phyloP scores from a whole-genome alignment of 2,113 vertebrate species.

The Phodopus roborovskii region DNA sequence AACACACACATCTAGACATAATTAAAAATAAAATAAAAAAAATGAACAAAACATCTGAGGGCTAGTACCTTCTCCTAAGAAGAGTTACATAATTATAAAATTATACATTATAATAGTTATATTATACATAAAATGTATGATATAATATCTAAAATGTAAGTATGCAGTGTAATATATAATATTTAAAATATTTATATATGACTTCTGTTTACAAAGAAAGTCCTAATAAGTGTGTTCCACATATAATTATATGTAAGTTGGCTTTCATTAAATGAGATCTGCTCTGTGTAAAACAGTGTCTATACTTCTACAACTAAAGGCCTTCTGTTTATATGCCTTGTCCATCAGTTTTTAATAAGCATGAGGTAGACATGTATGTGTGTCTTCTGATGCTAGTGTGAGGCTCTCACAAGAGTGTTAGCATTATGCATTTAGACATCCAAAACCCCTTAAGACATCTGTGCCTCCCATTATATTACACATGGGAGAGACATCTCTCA shows the following conservation, averaged over 20 bases:
- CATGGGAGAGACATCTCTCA: background rate
- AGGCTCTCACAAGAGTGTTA: background rate
- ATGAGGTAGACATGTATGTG: background rate
- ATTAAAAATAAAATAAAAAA: background rate
- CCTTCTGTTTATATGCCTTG: background rate
- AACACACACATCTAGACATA: background rate
- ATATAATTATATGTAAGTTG: background rate
- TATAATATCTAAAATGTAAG: background rate
- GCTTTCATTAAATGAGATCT: background rate
- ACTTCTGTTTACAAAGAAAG: background rate
- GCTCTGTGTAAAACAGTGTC: background rate
- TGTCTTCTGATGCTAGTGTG: background rate
- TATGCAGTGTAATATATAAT: background rate
- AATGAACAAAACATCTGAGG: background rate
- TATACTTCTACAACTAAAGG: background rate
- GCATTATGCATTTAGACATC: background rate
- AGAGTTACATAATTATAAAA: background rate
- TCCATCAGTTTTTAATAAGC: background rate
- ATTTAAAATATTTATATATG: background rate
- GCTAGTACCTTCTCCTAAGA: background rate
- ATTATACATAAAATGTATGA: background rate
- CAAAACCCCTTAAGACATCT: background rate
- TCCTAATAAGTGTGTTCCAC: background rate
- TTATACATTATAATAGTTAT: background rate
- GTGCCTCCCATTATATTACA: background rate